These are phyloP conservation scores for fruit fly (Drosophila melanogaster) DNA, from an alignment of 1,140 invertebrate species.

Conservation along the genomic window Release_6_plus_ISO1_MT NT_037436.4:16515501-16516000, in stretches of 20 bases:
- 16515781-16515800: slow-evolving; percentile 52
- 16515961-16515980: slow-evolving; percentile 96
- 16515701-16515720: slow-evolving; percentile 48
- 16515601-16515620: slow-evolving; percentile 64
- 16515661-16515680: slow-evolving; percentile 4
- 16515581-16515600: slow-evolving; percentile 72
- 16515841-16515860: slow-evolving; percentile 93
- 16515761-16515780: slow-evolving; percentile 40
- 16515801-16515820: slow-evolving; percentile 80
- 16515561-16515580: slow-evolving; percentile 27
- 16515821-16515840: slow-evolving; percentile 62
- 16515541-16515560: slow-evolving; percentile 7
- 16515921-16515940: slow-evolving; percentile 98
- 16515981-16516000: slow-evolving; percentile 56
- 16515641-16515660: not conserved
- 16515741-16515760: slow-evolving; percentile 66
- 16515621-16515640: slow-evolving; percentile 31
- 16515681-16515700: slow-evolving; percentile 42
- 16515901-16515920: slow-evolving; percentile 95
- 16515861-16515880: slow-evolving; percentile 97
- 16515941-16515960: slow-evolving; percentile 97
- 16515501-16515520: slow-evolving; percentile 13
- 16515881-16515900: slow-evolving; percentile 99
- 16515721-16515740: slow-evolving; percentile 69
- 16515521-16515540: slow-evolving; percentile 6